These are phyloP conservation scores for Strigops habroptila DNA, from an alignment of 2,113 vertebrate species.

Conservation along the genomic window DNA sequence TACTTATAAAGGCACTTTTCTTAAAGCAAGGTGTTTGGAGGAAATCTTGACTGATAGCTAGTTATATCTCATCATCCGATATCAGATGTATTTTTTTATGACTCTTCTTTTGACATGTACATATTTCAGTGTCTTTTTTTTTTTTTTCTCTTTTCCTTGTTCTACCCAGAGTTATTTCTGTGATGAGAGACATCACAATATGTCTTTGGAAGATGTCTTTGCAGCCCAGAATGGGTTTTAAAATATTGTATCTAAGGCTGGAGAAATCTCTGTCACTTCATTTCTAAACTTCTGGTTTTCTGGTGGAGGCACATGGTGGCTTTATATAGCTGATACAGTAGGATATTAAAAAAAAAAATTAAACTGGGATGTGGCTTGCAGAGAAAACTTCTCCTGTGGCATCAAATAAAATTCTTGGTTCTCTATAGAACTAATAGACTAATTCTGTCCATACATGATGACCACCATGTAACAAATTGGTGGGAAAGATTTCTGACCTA, in stretches of 20 bases:
- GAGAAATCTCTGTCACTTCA: slow-evolving; percentile 6
- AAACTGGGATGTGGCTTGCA: slow-evolving; percentile 17
- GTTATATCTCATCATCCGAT: background rate
- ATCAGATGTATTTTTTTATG: background rate
- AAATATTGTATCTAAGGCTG: background rate
- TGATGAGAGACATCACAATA: background rate
- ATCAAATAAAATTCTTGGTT: slow-evolving; percentile 26
- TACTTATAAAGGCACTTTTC: background rate
- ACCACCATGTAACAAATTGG: background rate
- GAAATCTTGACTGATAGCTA: background rate
- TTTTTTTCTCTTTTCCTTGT: background rate
- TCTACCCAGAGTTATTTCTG: background rate
- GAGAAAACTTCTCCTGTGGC: slow-evolving; percentile 21
- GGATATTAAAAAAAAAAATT: background rate
- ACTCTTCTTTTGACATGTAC: background rate
- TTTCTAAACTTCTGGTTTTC: slow-evolving; percentile 6
- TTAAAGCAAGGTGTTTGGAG: background rate
- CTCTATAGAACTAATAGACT: background rate
- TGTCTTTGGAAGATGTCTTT: background rate
- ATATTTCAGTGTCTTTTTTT: background rate
- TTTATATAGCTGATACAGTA: background rate
- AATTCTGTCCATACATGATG: background rate
- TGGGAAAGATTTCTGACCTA: background rate
- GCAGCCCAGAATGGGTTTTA: background rate
- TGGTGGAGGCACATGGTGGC: background rate